phyloP scores from a whole-genome alignment of 2,888 invertebrate species.

The Aplocera efformata region DNA sequence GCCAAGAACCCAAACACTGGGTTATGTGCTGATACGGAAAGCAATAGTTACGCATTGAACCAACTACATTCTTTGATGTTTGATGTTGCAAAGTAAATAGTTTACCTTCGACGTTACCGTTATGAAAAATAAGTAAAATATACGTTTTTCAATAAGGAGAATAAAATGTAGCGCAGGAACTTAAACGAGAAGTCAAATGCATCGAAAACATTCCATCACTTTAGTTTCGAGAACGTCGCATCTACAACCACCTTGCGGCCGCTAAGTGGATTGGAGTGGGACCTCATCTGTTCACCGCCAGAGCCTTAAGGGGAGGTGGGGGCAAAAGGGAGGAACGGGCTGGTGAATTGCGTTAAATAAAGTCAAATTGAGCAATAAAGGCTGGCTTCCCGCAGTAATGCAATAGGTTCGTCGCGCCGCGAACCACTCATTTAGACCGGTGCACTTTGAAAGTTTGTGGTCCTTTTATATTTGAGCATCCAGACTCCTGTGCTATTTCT shows the following conservation, averaged over 20 bases:
- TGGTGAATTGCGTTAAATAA: constrained; percentile 73
- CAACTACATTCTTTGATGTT: too few species aligned
- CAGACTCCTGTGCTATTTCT: too few species aligned
- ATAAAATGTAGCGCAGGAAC: background rate
- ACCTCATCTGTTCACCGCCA: constrained; percentile 77
- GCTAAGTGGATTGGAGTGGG: constrained; percentile 78
- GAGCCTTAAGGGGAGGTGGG: constrained; percentile 41
- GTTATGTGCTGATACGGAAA: too few species aligned
- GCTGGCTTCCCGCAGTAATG: constrained; percentile 70
- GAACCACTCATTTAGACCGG: constrained; percentile 62
- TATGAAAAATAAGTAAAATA: background rate
- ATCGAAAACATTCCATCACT: constrained; percentile 31
- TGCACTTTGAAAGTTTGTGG: constrained; percentile 5
- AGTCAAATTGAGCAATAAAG: constrained; percentile 81
- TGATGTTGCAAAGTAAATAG: too few species aligned
- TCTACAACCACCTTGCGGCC: constrained; percentile 63
- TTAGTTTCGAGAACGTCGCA: constrained; percentile 47
- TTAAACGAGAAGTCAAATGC: constrained; percentile 1
- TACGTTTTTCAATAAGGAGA: background rate
- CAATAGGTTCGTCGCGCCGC: constrained; percentile 62
- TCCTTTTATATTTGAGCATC: too few species aligned
- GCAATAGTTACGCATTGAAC: too few species aligned
- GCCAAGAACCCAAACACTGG: too few species aligned
- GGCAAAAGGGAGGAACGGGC: constrained; percentile 33
- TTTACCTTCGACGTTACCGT: too few species aligned